Evolutionary conservation across 2,888 invertebrate species (phyloP), one percentile per base, ranked within the genome.

Genomic region (Dyspetes luteomarginatus): DNA sequence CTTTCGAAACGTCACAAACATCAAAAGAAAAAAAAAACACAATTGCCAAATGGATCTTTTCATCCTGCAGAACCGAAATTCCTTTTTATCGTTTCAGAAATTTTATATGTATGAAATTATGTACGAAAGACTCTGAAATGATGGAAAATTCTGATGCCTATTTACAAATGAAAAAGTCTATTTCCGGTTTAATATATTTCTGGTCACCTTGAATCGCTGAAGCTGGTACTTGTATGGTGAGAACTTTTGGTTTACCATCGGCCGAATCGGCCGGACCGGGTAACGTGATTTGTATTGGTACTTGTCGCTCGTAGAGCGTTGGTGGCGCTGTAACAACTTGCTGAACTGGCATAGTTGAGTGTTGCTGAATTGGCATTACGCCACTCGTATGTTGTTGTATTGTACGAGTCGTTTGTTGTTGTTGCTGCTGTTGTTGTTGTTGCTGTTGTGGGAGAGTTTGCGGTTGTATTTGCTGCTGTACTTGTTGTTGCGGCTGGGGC

Each of bases 161-260:
- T n/a, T n/a, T n/a, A n/a, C n/a, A n/a, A n/a, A n/a, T n/a, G n/a
- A n/a, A n/a, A n/a, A n/a, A n/a, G n/a, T n/a, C n/a, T n/a, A n/a
- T n/a, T n/a, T n/a, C n/a, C 22, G 3, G 26, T 12, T 30, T 48
- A 2, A 28, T n/a, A n/a, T n/a, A n/a, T 36, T 19, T 45, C 26
- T 0, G 65, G 52, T 94, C 94, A 89, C 96, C 95, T 92, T 96
- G 95, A 67, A 97, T 93, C 28, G 97, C 97, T 9, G 97, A 95
- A 24, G 97, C 97, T 79, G 97, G 97, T 87, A 97, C 97, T 93
- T 97, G 97, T 90, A 97, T 97, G n/a, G 97, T 97, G 77, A 97
- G 94, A 55, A 97, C 95, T 81, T 97, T 94, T 26, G 95, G 94
- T 84, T 95, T 92, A 19, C 95, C 94, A 83, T 95, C 95, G 0